Conservation (phyloP, 2,888 invertebrate species). For the Leptinotarsa tumamoca region DNA sequence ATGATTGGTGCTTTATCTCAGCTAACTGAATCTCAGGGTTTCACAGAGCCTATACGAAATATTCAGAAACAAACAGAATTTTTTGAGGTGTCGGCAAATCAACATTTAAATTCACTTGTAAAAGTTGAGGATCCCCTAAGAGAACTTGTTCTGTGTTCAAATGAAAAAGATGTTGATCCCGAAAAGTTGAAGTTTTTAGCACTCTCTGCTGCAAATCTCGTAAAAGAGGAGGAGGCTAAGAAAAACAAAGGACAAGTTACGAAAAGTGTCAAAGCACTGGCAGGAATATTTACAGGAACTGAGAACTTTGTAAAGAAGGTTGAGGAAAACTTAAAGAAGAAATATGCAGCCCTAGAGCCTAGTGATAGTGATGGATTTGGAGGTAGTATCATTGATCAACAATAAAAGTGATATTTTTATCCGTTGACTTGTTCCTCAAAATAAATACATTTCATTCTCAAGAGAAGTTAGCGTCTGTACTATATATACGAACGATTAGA, state of each 20-base stretch:
- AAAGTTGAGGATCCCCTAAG: constrained; percentile 71
- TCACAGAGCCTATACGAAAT: constrained; percentile 27
- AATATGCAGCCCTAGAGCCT: constrained; percentile 68
- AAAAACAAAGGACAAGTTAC: constrained; percentile 40
- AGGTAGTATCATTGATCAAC: constrained; percentile 56
- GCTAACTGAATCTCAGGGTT: constrained; percentile 57
- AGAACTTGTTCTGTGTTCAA: constrained; percentile 73
- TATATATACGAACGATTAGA: no score
- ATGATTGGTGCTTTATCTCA: constrained; percentile 61
- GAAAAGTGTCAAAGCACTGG: constrained; percentile 60
- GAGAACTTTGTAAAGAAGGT: constrained; percentile 63
- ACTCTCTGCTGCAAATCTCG: constrained; percentile 72
- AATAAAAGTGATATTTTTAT: constrained; percentile 22
- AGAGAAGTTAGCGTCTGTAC: no score
- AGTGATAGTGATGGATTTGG: constrained; percentile 76
- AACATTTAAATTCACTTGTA: constrained; percentile 1
- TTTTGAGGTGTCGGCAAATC: constrained; percentile 29
- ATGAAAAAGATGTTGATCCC: constrained; percentile 64
- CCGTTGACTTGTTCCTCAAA: neutral
- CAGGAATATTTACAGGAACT: constrained; percentile 64
- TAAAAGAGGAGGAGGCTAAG: constrained; percentile 65
- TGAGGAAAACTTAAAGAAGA: constrained; percentile 62
- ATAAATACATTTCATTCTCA: no score
- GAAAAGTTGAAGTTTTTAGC: constrained; percentile 72
- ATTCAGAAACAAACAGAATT: constrained; percentile 36